Percentiles rank a stretch among this genome's conserved stretches.
phyloP scores from a whole-genome alignment of 2,797 vertebrate species.

The Cynodonichthys magdalenae region DNA sequence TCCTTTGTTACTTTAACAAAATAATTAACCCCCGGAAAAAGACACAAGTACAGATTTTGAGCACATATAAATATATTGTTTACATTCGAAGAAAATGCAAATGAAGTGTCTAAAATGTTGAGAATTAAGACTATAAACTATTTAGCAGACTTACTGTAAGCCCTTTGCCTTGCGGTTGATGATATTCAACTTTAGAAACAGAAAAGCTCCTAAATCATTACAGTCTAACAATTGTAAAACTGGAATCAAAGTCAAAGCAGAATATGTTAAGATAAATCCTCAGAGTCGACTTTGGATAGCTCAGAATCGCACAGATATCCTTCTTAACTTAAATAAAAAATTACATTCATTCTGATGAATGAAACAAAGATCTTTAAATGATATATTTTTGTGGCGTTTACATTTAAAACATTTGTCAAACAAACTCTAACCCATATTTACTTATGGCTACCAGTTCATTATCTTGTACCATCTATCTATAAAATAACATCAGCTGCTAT shows the following conservation, averaged over 20 bases:
- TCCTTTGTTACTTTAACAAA: not conserved
- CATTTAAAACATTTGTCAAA: constrained; percentile 41
- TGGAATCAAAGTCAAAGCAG: constrained; percentile 19
- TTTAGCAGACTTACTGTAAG: not conserved
- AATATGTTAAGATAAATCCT: constrained; percentile 39
- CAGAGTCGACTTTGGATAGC: constrained; percentile 42
- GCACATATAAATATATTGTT: constrained; percentile 23
- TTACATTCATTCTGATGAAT: constrained; percentile 58
- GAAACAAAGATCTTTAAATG: constrained; percentile 21
- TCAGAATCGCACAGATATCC: constrained; percentile 29
- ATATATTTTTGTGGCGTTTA: constrained; percentile 40
- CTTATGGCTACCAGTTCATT: constrained; percentile 35
- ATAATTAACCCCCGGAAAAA: not conserved
- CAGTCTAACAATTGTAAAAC: constrained; percentile 5
- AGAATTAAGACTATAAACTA: not conserved
- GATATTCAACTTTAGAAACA: constrained; percentile 25
- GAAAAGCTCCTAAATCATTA: constrained; percentile 15
- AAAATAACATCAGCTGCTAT: constrained; percentile 29
- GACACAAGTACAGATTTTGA: constrained; percentile 10
- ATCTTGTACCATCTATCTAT: constrained; percentile 68
- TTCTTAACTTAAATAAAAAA: constrained; percentile 69
- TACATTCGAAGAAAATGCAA: constrained; percentile 10
- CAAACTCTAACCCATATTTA: constrained; percentile 15
- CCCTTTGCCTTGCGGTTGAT: constrained; percentile 10
- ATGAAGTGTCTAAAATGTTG: not conserved